Evolutionary conservation across 2,888 invertebrate genomes (phyloP).

Genomic region (Pollenia griseotomentosa): DNA sequence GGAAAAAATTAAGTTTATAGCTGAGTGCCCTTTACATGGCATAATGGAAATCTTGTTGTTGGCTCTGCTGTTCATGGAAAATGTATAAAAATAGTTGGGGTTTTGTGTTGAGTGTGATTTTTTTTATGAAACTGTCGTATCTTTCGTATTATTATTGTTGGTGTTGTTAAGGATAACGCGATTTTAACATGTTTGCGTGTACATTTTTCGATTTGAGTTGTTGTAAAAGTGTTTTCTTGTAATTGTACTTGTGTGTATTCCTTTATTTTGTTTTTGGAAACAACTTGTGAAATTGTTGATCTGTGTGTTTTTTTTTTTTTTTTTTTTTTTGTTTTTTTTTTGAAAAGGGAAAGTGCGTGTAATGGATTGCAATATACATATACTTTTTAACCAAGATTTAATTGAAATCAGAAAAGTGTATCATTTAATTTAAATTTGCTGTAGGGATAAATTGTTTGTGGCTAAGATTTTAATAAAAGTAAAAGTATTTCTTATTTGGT

Average conservation of each 20-base stretch:
- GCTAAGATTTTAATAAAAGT: conserved; percentile 27
- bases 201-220: conserved; percentile 23
- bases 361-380: conserved; percentile 40
- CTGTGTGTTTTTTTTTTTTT: background rate
- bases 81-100: conserved; percentile 29
- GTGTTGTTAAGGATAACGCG: conserved; percentile 53
- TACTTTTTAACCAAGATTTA: conserved; percentile 12
- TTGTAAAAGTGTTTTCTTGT: conserved; percentile 17
- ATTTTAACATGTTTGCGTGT: conserved; percentile 13
- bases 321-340: background rate
- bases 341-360: conserved; percentile 20
- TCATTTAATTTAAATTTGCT: conserved; percentile 56
- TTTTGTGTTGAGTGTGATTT: conserved; percentile 36
- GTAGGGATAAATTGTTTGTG: conserved; percentile 8
- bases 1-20: conserved; percentile 56
- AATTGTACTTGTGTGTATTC: conserved; percentile 13
- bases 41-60: conserved; percentile 48
- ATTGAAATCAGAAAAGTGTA: conserved; percentile 38
- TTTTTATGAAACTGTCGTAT: conserved; percentile 19
- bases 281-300: background rate
- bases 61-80: conserved; percentile 22
- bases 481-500: conserved; percentile 20
- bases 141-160: conserved; percentile 40
- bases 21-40: conserved; percentile 59
- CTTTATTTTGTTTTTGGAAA: background rate